Conservation (phyloP, 2,888 invertebrate genomes). For the Prosopocoilus inquinatus region DNA sequence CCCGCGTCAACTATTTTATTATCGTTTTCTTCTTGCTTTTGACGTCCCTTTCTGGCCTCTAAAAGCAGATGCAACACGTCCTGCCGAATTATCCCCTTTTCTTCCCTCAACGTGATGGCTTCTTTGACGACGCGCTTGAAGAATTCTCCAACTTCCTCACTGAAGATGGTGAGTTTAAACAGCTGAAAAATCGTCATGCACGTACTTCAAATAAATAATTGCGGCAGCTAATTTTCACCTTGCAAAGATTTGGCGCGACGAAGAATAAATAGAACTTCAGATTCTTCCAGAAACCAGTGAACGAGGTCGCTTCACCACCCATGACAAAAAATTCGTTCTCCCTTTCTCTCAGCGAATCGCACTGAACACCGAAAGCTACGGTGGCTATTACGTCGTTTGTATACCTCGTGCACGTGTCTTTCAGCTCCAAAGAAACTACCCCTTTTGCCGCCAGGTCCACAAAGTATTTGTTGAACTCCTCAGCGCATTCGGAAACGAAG, state of each 20-base stretch:
- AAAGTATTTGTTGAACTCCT: conserved; percentile 15
- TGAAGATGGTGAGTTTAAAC: conserved; percentile 8
- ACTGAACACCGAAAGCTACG: conserved; percentile 52
- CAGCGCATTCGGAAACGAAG: conserved; percentile 34
- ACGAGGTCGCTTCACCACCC: conserved; percentile 48
- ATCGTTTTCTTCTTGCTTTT: background rate
- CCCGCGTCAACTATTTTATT: conserved; percentile 4
- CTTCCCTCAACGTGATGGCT: background rate
- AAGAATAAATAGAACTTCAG: conserved; percentile 6
- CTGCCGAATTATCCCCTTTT: background rate
- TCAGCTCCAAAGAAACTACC: conserved; percentile 42
- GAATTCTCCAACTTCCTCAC: conserved; percentile 15
- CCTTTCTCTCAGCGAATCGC: conserved; percentile 52
- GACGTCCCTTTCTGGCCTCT: conserved; percentile 17
- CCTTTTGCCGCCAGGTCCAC: background rate
- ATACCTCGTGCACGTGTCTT: conserved; percentile 51
- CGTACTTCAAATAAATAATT: background rate
- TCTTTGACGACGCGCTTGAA: conserved; percentile 24
- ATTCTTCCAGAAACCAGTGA: conserved; percentile 30
- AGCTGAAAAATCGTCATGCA: conserved; percentile 5
- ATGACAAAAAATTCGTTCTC: conserved; percentile 55
- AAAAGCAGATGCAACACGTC: conserved; percentile 21
- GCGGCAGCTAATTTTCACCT: conserved; percentile 3
- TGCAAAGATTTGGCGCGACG: conserved; percentile 10
- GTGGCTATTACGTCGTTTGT: conserved; percentile 54